A percentile compares a stretch with the other conserved stretches of the same genome.
phyloP scores from a whole-genome alignment of 1,140 invertebrate genomes.

The Campoletis sonorensis region DNA sequence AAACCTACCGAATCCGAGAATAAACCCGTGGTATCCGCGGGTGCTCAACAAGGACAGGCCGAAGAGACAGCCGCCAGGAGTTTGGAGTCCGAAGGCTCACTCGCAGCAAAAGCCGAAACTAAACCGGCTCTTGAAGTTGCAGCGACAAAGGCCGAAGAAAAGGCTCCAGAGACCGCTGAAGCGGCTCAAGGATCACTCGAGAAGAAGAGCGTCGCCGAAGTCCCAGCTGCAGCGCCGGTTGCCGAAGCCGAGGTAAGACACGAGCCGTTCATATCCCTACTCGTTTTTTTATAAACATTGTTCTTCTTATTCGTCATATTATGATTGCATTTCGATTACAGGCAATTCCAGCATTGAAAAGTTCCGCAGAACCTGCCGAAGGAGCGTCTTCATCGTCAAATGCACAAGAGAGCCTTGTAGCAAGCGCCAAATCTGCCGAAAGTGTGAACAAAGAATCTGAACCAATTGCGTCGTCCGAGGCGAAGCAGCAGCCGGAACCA shows the following conservation, averaged over 20 bases:
- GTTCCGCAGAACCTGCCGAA: neutral
- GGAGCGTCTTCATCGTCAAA: neutral
- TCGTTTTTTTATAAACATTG: neutral
- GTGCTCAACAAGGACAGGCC: too few species aligned
- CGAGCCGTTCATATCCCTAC: neutral
- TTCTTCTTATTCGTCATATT: neutral
- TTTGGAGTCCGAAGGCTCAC: neutral
- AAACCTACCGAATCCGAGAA: neutral
- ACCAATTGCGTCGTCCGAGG: conserved; percentile 6
- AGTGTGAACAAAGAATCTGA: neutral
- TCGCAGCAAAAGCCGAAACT: neutral
- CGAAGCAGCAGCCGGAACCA: conserved; percentile 33
- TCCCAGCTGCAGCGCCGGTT: neutral
- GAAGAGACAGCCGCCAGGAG: too few species aligned
- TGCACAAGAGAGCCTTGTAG: neutral
- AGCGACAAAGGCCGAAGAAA: too few species aligned
- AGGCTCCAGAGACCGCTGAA: neutral
- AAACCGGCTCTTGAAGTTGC: too few species aligned
- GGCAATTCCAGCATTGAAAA: neutral
- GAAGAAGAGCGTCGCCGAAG: conserved; percentile 48
- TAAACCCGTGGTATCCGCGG: neutral
- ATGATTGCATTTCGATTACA: neutral
- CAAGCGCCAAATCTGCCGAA: neutral
- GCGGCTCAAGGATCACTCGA: conserved; percentile 38
- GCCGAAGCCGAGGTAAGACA: neutral